Base-by-base conservation (phyloP, 1,140 invertebrate species). In the Drosophila eugracilis region DNA sequence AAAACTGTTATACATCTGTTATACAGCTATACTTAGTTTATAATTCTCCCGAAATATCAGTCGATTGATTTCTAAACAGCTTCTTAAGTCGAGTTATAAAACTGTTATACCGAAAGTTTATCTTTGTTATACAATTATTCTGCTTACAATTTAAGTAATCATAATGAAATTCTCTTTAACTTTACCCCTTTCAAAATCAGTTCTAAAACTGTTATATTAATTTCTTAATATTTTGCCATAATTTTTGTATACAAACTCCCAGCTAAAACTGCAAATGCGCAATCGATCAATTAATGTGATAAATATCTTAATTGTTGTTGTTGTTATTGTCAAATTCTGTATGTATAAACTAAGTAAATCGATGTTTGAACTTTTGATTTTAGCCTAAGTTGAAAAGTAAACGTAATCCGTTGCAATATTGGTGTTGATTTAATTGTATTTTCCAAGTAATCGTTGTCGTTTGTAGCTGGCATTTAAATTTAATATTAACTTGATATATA, bases 241-340 rank as follows among this genome's bases (percentile, higher is more conserved):
- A 4, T 24, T 19, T 17, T 22, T 21, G 24, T 10, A 17, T 59
- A 55, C 19, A 7, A 14, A 58, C 41, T 10, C 10, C 7, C 55
- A 37, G 41, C 41, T 55, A 54, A 54, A 21, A 15, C 10, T 24
- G 24, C 49, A 54, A 70, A 36, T 37, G 45, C 7, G 60, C 62
- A 66, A 28, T 28, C 45, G 17, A 53, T 42, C 21, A 17, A 42
- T 60, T 42, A 53, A 34, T 53, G 17, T 28, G 22, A 26, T 34
- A 52, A 34, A 42, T 44, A 53, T 22, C 55, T 22, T 54, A 17
- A 54, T 72, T 75, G 71, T 47, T 85, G 80, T 75, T 67, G 65
- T 86, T 57, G 75, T 57, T 76, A 59, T 76, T 74, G 70, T 48
- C 54, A 28, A 65, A 74, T 36, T 41, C n/a, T 83, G 47, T 78